Evolutionary conservation across 2,888 invertebrate species (phyloP).

Genomic region (Nysson spinosus): DNA sequence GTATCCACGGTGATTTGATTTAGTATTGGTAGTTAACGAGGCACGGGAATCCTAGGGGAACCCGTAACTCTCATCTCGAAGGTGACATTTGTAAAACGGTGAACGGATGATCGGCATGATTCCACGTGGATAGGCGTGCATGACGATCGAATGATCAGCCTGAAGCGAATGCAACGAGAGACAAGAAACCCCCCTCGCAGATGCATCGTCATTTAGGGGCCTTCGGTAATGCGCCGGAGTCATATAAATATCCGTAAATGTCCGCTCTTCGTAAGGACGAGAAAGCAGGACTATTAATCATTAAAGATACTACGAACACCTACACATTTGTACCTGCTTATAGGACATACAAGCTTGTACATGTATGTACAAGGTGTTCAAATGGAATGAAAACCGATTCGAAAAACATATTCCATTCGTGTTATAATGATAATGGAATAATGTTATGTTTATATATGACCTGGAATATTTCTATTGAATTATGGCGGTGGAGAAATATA

Average conservation of each 20-base stretch:
- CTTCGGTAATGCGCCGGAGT: constrained; percentile 41
- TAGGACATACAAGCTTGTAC: background rate
- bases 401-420: no score
- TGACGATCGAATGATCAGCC: constrained; percentile 13
- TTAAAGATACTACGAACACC: constrained; percentile 63
- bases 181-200: constrained; percentile 23
- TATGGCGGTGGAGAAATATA: no score
- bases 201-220: constrained; percentile 58
- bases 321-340: background rate
- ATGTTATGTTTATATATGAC: no score
- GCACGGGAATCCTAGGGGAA: no score
- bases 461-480: no score
- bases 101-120: constrained; percentile 56
- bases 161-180: constrained; percentile 9
- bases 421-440: no score
- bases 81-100: constrained; percentile 27
- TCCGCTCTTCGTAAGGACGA: constrained; percentile 62
- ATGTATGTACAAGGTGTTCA: constrained; percentile 1
- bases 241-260: constrained; percentile 72
- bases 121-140: constrained; percentile 15
- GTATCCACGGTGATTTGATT: constrained; percentile 7
- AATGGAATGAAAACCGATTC: no score
- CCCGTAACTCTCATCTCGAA: background rate
- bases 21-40: constrained; percentile 29
- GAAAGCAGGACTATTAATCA: constrained; percentile 71